phyloP scores from a whole-genome alignment of 30 jellyfish, hydroid and myxozoan genomes.

The Chironex yamaguchii region DNA sequence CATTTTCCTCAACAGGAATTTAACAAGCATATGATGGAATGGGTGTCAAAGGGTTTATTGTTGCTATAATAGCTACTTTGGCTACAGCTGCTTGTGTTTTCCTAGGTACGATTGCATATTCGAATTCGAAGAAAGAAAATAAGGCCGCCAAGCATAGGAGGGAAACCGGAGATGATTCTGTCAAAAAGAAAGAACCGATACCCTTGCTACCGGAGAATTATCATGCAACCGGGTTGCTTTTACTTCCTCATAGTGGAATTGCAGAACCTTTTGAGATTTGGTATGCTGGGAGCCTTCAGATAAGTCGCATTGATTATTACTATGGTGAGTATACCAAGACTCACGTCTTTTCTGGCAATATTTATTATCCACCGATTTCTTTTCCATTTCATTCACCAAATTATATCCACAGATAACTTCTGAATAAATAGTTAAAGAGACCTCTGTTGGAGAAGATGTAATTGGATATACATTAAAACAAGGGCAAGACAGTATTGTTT shows the following conservation, averaged over 20 bases:
- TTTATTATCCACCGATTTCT: too few species aligned
- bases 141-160: slow-evolving; percentile 8
- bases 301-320: slow-evolving; percentile 93
- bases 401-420: too few species aligned
- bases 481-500: too few species aligned
- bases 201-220: slow-evolving; percentile 90
- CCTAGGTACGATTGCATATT: too few species aligned
- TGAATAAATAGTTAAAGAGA: too few species aligned
- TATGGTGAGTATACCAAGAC: slow-evolving; percentile 91
- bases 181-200: slow-evolving; percentile 13
- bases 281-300: slow-evolving; percentile 80
- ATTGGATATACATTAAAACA: too few species aligned
- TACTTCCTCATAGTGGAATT: slow-evolving; percentile 92
- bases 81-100: neutral
- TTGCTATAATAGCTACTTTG: neutral
- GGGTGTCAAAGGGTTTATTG: too few species aligned
- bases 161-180: neutral
- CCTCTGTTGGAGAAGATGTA: too few species aligned
- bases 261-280: slow-evolving; percentile 99
- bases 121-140: neutral
- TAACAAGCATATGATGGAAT: too few species aligned
- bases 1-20: too few species aligned
- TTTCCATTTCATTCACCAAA: too few species aligned
- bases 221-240: slow-evolving; percentile 90
- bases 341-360: too few species aligned